These are phyloP conservation scores for Sebastes aleutianus DNA, from an alignment of 2,797 vertebrate genomes.

Conservation along the genomic window DNA sequence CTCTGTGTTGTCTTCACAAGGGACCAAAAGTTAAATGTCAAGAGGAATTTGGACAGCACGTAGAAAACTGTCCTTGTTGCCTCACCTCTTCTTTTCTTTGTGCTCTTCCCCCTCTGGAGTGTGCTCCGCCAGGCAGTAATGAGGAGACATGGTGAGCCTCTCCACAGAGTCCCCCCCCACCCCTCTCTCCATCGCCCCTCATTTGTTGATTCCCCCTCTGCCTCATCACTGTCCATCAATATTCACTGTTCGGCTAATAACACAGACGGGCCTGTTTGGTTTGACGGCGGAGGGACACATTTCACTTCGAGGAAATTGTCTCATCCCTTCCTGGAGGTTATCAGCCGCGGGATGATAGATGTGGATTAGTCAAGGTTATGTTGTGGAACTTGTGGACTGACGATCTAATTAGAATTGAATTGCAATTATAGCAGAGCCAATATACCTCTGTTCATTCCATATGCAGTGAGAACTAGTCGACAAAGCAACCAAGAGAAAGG, in stretches of 20 bases:
- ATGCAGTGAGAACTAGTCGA: background rate
- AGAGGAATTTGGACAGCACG: background rate
- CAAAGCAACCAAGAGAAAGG: constrained; percentile 1
- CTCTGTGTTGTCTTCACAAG: background rate
- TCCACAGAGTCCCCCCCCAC: background rate
- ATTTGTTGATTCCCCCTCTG: constrained; percentile 48
- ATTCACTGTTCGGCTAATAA: constrained; percentile 55
- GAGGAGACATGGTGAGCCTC: constrained; percentile 46
- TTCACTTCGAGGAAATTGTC: constrained; percentile 52
- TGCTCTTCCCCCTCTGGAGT: constrained; percentile 10
- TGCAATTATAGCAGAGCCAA: constrained; percentile 48
- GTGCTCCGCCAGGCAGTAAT: constrained; percentile 50
- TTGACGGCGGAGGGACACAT: constrained; percentile 52
- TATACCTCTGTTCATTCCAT: constrained; percentile 21
- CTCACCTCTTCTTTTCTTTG: background rate
- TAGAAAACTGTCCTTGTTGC: background rate
- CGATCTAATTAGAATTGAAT: constrained; percentile 60
- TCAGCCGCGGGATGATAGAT: constrained; percentile 49
- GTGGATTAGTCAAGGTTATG: constrained; percentile 55
- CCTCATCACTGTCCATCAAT: constrained; percentile 67
- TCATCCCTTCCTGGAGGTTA: constrained; percentile 48
- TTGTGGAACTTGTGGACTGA: constrained; percentile 47
- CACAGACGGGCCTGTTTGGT: constrained; percentile 37
- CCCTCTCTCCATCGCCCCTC: constrained; percentile 1
- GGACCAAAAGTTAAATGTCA: constrained; percentile 6